phyloP scores from a whole-genome alignment of 2,888 invertebrate genomes.

The Hipparchia sbordonii region DNA sequence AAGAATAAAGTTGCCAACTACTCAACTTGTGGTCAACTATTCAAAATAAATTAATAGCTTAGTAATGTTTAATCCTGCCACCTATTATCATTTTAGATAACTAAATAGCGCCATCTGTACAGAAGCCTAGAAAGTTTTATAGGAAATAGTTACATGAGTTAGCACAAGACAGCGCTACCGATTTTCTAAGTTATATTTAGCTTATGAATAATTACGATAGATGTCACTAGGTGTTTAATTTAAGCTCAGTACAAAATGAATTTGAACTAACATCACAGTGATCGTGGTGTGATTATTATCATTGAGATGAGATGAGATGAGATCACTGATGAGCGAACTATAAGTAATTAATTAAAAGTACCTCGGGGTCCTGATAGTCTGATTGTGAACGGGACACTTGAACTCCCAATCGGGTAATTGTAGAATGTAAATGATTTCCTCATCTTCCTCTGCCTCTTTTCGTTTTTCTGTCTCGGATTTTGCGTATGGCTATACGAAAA shows the following conservation, averaged over 20 bases:
- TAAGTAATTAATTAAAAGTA: conserved; percentile 37
- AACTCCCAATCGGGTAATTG: conserved; percentile 74
- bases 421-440: conserved; percentile 73
- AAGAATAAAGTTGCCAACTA: too few relatives aligned
- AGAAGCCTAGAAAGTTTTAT: not conserved
- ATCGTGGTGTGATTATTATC: too few relatives aligned
- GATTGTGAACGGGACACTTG: conserved; percentile 67
- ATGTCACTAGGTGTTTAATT: not conserved
- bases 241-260: not conserved
- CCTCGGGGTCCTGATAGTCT: conserved; percentile 70
- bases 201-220: not conserved
- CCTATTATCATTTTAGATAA: not conserved
- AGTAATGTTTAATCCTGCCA: not conserved
- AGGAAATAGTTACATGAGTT: not conserved
- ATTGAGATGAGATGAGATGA: too few relatives aligned
- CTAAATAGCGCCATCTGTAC: conserved; percentile 27
- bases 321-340: not conserved
- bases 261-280: too few relatives aligned
- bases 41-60: too few relatives aligned
- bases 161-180: not conserved
- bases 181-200: not conserved
- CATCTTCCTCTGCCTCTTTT: conserved; percentile 60
- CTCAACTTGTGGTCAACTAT: too few relatives aligned
- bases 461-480: conserved; percentile 53
- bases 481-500: conserved; percentile 61